Percentiles rank a stretch among this genome's conserved stretches.
phyloP scores from a whole-genome alignment of 2,888 invertebrate species.

The Halictus quadricinctus region DNA sequence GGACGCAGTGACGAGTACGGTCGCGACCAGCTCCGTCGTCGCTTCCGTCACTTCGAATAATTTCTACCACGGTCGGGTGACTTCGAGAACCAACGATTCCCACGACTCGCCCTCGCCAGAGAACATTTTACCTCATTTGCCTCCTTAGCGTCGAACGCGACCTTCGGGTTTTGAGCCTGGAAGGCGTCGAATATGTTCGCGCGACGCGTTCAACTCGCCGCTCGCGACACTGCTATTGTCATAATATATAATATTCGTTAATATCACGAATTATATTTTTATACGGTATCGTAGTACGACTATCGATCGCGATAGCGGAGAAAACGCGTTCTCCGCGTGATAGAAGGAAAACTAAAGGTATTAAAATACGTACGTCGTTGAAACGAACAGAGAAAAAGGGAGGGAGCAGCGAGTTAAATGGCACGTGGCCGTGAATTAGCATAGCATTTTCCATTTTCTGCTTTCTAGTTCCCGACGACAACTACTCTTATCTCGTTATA shows the following conservation, averaged over 20 bases:
- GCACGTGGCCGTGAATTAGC: conserved; percentile 32
- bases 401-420: conserved; percentile 2
- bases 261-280: conserved; percentile 81
- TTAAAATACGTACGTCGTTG: conserved; percentile 8
- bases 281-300: conserved; percentile 75
- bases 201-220: conserved; percentile 52
- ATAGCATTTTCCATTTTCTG: conserved; percentile 44
- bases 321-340: conserved; percentile 17
- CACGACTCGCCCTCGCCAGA: conserved; percentile 77
- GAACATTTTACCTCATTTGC: conserved; percentile 78
- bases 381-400: neutral
- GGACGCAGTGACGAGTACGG: conserved; percentile 56
- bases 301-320: conserved; percentile 45
- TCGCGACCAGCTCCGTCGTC: conserved; percentile 60
- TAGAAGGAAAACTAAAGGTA: conserved; percentile 2
- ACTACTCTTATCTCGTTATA: conserved; percentile 26
- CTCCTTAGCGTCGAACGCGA: conserved; percentile 77
- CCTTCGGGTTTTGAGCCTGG: conserved; percentile 58
- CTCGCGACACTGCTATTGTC: conserved; percentile 61
- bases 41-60: conserved; percentile 52
- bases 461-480: conserved; percentile 38
- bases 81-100: conserved; percentile 68
- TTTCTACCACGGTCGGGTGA: conserved; percentile 63
- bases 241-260: conserved; percentile 77
- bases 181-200: conserved; percentile 59